Evolutionary conservation across 2,113 vertebrate species (phyloP), one percentile per base, ranked within the genome.

Genomic region (Uria lomvia): DNA sequence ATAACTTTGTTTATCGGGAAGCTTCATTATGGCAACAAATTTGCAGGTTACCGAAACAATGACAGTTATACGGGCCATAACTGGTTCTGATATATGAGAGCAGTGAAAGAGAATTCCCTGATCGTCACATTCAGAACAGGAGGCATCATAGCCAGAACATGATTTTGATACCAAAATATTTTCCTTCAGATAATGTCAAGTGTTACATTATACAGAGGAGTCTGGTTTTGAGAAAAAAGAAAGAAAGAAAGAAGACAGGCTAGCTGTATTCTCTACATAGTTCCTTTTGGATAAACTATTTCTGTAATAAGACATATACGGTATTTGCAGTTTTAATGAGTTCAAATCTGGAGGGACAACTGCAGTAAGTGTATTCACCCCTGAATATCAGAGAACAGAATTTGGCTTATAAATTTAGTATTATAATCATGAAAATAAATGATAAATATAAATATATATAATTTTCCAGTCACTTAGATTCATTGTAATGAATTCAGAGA

Each of bases 61-160:
- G 95, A 91, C 92, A 94, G 95, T 90, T 95, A 91, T 88, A 91
- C 82, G 87, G 97, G 83, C 74, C 92, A 95, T 94, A 95, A 85
- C 89, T 90, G 84, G 53, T 82, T 66, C 77, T 96, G 87, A 96
- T 88, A 79, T 66, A 91, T 4, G 53, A 93, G 43, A 82, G 43
- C 55, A 84, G 24, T 72, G 86, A 72, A 95, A 81, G 45, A 89
- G 80, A 91, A 94, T 79, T 92, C 93, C 94, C 84, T 47, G 62
- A 82, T 91, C 65, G 6, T 92, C 84, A 87, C 73, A 91, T 84
- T 93, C 70, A 66, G 80, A 94, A 94, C 34, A 85, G 84, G 23
- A 91, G 52, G 45, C 53, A 85, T 85, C 62, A 81, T 89, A 91
- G 49, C 70, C 80, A 87, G 53, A 89, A 91, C 20, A 86, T 27